phyloP scores from a whole-genome alignment of 64 coral and sea anemone species.

The Porites lutea region DNA sequence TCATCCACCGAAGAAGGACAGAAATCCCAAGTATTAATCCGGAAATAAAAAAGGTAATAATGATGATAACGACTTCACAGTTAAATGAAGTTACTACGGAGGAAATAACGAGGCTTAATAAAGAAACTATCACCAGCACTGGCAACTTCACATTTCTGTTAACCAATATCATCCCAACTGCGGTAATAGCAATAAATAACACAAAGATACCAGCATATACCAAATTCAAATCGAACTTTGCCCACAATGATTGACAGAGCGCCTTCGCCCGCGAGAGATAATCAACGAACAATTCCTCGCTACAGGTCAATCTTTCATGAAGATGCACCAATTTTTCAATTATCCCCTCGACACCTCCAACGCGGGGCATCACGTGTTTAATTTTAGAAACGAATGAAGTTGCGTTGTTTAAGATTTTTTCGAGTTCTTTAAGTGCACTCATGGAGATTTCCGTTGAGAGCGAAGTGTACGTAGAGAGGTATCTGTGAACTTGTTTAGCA shows the following conservation, averaged over 20 bases:
- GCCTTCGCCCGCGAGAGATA: constrained; percentile 78
- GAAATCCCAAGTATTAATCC: not conserved
- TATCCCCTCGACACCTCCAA: not conserved
- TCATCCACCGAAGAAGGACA: not conserved
- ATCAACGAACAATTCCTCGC: constrained; percentile 41
- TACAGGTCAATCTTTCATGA: constrained; percentile 6
- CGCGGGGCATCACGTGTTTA: not conserved
- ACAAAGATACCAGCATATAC: constrained; percentile 70
- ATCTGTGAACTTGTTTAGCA: constrained; percentile 81
- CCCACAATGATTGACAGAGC: constrained; percentile 88
- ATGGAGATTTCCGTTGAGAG: constrained; percentile 81
- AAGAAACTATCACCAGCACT: not conserved
- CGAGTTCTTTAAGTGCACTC: constrained; percentile 51
- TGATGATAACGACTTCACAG: not conserved
- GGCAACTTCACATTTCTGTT: not conserved
- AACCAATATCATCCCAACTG: not conserved
- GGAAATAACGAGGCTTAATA: constrained; percentile 20
- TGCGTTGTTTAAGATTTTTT: constrained; percentile 39
- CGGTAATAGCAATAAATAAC: constrained; percentile 35
- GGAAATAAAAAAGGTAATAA: not conserved
- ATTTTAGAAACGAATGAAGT: not conserved
- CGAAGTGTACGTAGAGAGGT: constrained; percentile 71
- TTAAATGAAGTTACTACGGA: constrained; percentile 16
- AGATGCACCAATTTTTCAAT: not conserved
- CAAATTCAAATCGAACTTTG: constrained; percentile 87